Evolutionary conservation across 2,113 vertebrate species (phyloP).

Genomic region (Nannobrachium achirus): DNA sequence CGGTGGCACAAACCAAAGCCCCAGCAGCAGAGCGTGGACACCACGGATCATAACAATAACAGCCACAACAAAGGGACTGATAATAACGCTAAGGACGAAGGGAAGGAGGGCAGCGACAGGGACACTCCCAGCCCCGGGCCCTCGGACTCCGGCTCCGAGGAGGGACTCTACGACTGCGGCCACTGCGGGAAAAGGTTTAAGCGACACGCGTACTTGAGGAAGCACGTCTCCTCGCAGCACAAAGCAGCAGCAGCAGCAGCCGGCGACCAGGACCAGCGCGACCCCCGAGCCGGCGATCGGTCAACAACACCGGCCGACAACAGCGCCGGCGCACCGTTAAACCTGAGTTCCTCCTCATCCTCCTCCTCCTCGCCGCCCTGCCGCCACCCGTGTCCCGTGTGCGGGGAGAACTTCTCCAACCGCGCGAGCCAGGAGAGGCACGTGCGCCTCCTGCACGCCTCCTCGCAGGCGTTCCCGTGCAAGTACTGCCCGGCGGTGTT

Average conservation of each 20-base stretch:
- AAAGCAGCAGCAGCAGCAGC: constrained; percentile 24
- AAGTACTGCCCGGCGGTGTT: constrained; percentile 93
- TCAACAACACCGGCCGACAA: constrained; percentile 61
- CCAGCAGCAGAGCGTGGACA: constrained; percentile 42
- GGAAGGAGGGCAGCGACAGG: constrained; percentile 78
- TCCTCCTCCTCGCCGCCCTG: too few relatives aligned
- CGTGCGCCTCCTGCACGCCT: constrained; percentile 88
- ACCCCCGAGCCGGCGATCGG: constrained; percentile 44
- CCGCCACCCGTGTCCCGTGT: constrained; percentile 86
- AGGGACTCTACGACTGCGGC: constrained; percentile 86
- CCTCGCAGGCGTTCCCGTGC: constrained; percentile 89
- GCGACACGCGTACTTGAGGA: constrained; percentile 87
- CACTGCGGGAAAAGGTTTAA: constrained; percentile 90
- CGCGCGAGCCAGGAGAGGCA: constrained; percentile 88
- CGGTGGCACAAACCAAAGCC: constrained; percentile 93
- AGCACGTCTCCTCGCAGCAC: constrained; percentile 86
- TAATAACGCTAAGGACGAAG: constrained; percentile 47
- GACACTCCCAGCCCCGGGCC: constrained; percentile 86
- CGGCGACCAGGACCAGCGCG: constrained; percentile 46
- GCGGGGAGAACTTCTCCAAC: constrained; percentile 88
- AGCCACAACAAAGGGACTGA: too few relatives aligned
- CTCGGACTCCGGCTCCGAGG: constrained; percentile 87
- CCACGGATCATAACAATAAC: constrained; percentile 60
- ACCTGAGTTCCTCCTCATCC: constrained; percentile 73
- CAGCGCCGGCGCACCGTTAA: constrained; percentile 69